Base-by-base conservation (phyloP, 1,140 invertebrate genomes). In the Pollicipes pollicipes region DNA sequence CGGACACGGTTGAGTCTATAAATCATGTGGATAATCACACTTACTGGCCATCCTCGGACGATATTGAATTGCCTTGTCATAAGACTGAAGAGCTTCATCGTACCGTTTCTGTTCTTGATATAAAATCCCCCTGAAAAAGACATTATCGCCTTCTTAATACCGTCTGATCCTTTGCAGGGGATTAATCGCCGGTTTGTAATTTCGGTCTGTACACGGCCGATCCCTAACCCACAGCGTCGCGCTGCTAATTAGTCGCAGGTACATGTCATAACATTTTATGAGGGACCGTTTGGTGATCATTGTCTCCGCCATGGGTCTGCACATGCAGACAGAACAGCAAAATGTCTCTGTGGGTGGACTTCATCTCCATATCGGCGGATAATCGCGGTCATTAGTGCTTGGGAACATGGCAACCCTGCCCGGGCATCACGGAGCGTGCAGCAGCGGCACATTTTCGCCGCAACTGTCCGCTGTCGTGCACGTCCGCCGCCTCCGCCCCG, bases 21-120 rank as follows among this genome's bases (percentile, higher is more conserved):
- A n/a, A n/a, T n/a, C n/a, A n/a, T n/a, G n/a, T n/a, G n/a, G n/a
- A n/a, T n/a, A n/a, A n/a, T n/a, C 6, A 58, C 24, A 90, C 91
- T 92, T 84, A 97, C 94, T 85, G 79, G 94, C 93, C 81, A 98
- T 85, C 73, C 91, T 91, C 69, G 94, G 93, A 79, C 95, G 85
- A 81, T 90, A 97, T 78, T 93, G 87, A 77, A 97, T 95, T 37
- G 95, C 95, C 71, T 87, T 85, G 79, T 91, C 87, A 81, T 97
- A 98, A 80, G 90, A 94, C 78, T 89, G 84, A 74, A 97, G 88
- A 67, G 95, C 93, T 78, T 95, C 90, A 75, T 91, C 85, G 78
- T 89, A 89, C 76, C 91, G 84, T 76, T 88, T 88, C 82, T 91
- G 88, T 75, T 93, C 90, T 82, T 97, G 94, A 75, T 93, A 86